Evolutionary conservation across 2,797 vertebrate species (phyloP).

Genomic region (Myotis myotis): DNA sequence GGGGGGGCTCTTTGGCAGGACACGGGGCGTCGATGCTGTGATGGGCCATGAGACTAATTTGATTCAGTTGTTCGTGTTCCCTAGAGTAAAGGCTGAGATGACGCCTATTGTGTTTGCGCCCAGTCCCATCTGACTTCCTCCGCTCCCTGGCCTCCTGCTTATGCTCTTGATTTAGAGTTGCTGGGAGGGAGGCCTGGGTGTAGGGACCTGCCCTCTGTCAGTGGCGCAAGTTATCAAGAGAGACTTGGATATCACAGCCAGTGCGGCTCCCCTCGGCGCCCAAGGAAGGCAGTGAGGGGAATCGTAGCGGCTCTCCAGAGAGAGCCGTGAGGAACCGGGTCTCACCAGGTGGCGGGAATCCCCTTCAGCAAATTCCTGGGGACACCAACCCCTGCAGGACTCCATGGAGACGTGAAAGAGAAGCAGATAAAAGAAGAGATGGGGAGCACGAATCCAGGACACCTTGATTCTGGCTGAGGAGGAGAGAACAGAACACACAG

Average conservation of each 20-base stretch:
- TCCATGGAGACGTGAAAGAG: neutral
- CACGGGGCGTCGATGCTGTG: fast-evolving
- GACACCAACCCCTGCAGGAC: neutral
- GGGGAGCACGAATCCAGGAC: fast-evolving
- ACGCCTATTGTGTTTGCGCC: neutral
- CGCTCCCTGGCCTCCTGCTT: neutral
- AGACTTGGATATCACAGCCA: neutral
- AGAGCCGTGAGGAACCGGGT: neutral
- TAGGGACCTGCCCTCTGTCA: too few species aligned
- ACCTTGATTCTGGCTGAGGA: neutral
- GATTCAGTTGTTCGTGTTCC: neutral
- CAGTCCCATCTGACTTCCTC: neutral
- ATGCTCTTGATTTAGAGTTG: neutral
- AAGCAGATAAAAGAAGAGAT: neutral
- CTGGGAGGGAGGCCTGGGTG: neutral
- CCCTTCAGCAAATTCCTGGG: neutral
- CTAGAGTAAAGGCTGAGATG: neutral
- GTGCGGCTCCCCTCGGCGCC: neutral
- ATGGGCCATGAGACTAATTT: neutral
- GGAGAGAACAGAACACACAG: neutral
- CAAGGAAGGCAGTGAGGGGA: neutral
- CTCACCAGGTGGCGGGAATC: neutral
- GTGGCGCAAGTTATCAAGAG: neutral
- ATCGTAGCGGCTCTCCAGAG: neutral
- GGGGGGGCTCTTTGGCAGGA: neutral